phyloP scores from a whole-genome alignment of 2,888 invertebrate genomes.

The Dryococelus australis region DNA sequence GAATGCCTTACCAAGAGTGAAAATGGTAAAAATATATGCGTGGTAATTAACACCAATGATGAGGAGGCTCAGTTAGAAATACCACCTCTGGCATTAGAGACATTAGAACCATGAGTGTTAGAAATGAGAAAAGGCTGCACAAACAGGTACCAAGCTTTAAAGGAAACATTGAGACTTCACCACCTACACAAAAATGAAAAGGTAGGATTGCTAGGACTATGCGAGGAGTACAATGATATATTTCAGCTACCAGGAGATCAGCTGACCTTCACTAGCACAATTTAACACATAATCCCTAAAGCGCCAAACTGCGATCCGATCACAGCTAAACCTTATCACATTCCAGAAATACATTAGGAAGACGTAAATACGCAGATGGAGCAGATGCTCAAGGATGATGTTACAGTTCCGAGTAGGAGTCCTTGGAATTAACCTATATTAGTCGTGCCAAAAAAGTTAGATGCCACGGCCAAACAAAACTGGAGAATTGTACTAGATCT shows the following conservation, averaged over 20 bases:
- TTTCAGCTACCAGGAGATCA: not conserved
- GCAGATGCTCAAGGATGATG: not conserved
- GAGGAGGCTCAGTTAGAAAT: not conserved
- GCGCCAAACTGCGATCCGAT: not conserved
- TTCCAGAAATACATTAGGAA: not conserved
- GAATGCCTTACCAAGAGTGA: no score
- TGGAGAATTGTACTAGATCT: not conserved
- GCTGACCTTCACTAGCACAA: not conserved
- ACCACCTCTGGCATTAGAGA: not conserved
- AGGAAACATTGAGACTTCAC: not conserved
- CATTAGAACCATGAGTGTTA: not conserved
- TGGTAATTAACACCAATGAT: not conserved
- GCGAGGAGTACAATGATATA: no score
- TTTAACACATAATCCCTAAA: not conserved
- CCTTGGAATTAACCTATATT: conserved; percentile 23
- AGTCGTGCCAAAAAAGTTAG: no score
- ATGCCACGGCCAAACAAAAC: conserved; percentile 13
- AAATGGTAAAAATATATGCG: not conserved
- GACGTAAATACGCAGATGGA: not conserved
- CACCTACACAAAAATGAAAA: not conserved
- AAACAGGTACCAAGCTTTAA: not conserved
- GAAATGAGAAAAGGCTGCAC: no score
- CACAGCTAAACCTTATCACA: not conserved
- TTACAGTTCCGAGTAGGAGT: conserved; percentile 28
- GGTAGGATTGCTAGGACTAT: not conserved